A percentile compares a stretch with the other conserved stretches of the same genome.
Evolutionary conservation across 2,113 vertebrate genomes (phyloP).

Genomic region (Hyla sarda): DNA sequence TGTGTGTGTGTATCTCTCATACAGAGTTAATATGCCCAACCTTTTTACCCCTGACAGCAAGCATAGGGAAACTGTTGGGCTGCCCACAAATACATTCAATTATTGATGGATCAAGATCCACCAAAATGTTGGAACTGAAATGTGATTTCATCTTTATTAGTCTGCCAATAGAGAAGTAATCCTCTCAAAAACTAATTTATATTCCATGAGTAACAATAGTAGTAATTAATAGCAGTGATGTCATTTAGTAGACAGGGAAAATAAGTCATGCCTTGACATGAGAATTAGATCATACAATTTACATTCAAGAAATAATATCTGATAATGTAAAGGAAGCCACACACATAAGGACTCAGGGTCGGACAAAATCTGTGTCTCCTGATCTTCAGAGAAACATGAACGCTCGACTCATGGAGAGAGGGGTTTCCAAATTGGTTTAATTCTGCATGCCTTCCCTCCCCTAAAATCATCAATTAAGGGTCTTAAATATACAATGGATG

Average conservation of each 20-base stretch:
- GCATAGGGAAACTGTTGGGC: background rate
- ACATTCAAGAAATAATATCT: background rate
- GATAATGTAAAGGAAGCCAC: background rate
- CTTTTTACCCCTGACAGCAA: background rate
- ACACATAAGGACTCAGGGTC: no score
- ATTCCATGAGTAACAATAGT: background rate
- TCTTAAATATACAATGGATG: no score
- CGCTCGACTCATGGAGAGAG: no score
- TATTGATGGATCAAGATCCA: no score
- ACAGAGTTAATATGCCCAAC: background rate
- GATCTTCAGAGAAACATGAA: no score
- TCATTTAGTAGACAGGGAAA: background rate
- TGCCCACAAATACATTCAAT: background rate
- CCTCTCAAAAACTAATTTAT: background rate
- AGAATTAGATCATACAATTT: background rate
- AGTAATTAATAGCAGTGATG: background rate
- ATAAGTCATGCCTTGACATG: background rate
- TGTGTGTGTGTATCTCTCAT: no score
- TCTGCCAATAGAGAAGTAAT: background rate
- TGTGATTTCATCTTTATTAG: background rate
- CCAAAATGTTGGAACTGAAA: background rate
- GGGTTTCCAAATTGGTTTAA: no score
- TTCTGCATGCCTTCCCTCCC: no score
- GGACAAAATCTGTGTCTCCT: no score
- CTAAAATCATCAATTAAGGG: no score